These are phyloP conservation scores for Netelia melanura DNA, from an alignment of 2,888 invertebrate species.

Conservation along the genomic window DNA sequence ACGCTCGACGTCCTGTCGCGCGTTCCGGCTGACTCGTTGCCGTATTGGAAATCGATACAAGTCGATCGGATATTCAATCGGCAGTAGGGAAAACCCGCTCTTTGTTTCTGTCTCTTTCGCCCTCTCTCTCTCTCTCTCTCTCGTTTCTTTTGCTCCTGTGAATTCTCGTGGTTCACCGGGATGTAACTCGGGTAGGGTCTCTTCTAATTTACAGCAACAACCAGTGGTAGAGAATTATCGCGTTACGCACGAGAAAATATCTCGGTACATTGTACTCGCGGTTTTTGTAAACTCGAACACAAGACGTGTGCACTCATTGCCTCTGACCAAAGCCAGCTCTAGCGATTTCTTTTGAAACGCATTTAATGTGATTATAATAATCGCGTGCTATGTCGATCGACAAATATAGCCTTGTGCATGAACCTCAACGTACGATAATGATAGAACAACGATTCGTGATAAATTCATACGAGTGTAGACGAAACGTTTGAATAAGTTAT, in stretches of 20 bases:
- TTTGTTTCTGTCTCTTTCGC: slow-evolving; percentile 3
- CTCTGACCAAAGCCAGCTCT: slow-evolving; percentile 1
- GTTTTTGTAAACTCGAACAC: slow-evolving; percentile 4
- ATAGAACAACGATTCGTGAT: not conserved
- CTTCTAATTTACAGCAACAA: not conserved
- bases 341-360: slow-evolving; percentile 43
- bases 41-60: slow-evolving; percentile 47
- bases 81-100: slow-evolving; percentile 6
- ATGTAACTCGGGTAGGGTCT: slow-evolving; percentile 14
- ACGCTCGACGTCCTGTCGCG: not conserved
- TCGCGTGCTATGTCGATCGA: slow-evolving; percentile 56
- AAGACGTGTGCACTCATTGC: slow-evolving; percentile 14
- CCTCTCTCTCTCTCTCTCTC: not conserved
- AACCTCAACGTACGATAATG: slow-evolving; percentile 21
- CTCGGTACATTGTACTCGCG: slow-evolving; percentile 54
- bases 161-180: slow-evolving; percentile 48
- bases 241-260: slow-evolving; percentile 61
- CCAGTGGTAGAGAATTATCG: slow-evolving; percentile 23
- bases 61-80: slow-evolving; percentile 54
- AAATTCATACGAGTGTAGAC: slow-evolving; percentile 1
- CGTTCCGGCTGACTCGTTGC: not conserved
- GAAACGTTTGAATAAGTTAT: not conserved
- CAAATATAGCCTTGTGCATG: not conserved
- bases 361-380: slow-evolving; percentile 45
- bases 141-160: not conserved